These are phyloP conservation scores for Leptopterna dolabrata DNA, from an alignment of 2,888 invertebrate genomes.

Conservation along the genomic window DNA sequence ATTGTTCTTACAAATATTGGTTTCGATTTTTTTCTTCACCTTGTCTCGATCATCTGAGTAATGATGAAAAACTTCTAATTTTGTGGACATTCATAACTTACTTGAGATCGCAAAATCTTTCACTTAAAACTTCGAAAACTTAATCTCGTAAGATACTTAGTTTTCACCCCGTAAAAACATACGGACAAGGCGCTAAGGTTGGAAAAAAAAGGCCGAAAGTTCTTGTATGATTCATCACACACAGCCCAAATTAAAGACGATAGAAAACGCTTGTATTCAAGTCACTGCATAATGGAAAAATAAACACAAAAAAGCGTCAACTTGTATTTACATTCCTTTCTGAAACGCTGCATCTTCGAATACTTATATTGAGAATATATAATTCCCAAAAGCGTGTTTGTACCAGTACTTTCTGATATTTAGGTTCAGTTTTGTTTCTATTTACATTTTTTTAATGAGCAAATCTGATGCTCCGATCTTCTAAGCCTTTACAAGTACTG, in stretches of 20 bases:
- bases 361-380: not conserved
- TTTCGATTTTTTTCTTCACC: not conserved
- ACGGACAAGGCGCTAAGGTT: too few relatives aligned
- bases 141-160: too few relatives aligned
- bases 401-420: not conserved
- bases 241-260: too few relatives aligned
- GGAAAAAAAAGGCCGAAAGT: too few relatives aligned
- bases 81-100: not conserved
- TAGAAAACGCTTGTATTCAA: too few relatives aligned
- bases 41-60: not conserved
- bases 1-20: constrained; percentile 41
- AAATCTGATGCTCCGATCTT: not conserved
- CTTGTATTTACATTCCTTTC: not conserved
- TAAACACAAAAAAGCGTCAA: not conserved
- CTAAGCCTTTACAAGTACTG: constrained; percentile 8
- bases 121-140: not conserved
- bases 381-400: not conserved
- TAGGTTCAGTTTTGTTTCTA: not conserved
- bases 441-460: constrained; percentile 1
- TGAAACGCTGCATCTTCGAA: not conserved
- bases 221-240: too few relatives aligned
- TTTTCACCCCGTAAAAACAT: too few relatives aligned
- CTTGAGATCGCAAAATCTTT: not conserved
- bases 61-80: not conserved
- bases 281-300: too few relatives aligned